Conservation (phyloP, 2,888 invertebrate genomes). For the Apantesis nais region DNA sequence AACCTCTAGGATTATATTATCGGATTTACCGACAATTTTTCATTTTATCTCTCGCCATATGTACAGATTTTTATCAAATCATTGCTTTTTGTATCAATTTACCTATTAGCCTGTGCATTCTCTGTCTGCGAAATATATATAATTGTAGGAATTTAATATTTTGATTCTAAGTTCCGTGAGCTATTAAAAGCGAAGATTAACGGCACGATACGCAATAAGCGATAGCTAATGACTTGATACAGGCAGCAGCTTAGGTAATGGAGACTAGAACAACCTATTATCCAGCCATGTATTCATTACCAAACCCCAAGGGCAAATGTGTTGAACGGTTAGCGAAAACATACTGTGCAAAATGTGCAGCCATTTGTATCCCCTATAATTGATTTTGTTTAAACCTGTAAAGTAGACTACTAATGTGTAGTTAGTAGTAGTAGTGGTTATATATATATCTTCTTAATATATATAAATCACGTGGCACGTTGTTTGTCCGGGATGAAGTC, state of each 20-base stretch:
- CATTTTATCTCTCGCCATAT: no score
- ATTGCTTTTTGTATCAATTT: background rate
- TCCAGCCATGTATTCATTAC: slow-evolving; percentile 30
- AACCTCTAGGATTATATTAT: no score
- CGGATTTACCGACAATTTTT: background rate
- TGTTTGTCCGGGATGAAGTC: no score
- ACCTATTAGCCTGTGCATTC: no score
- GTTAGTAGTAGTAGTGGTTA: no score
- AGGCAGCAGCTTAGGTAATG: slow-evolving; percentile 35
- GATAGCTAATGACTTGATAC: slow-evolving; percentile 42
- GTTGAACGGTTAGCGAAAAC: slow-evolving; percentile 13
- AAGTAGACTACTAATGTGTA: background rate
- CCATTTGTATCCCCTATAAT: background rate
- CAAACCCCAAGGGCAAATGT: slow-evolving; percentile 29
- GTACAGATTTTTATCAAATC: background rate
- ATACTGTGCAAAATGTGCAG: slow-evolving; percentile 7
- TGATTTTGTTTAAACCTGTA: background rate
- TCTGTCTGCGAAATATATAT: no score
- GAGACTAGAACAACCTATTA: slow-evolving; percentile 25
- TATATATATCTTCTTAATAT: no score
- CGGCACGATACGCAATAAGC: slow-evolving; percentile 43
- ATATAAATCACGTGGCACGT: no score
- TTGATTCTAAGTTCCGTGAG: background rate
- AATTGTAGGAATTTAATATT: background rate
- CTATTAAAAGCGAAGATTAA: slow-evolving; percentile 20